A percentile compares a stretch with the other conserved stretches of the same genome.
Conservation (phyloP, 2,888 invertebrate genomes). For the Macroteleia sp. region DNA sequence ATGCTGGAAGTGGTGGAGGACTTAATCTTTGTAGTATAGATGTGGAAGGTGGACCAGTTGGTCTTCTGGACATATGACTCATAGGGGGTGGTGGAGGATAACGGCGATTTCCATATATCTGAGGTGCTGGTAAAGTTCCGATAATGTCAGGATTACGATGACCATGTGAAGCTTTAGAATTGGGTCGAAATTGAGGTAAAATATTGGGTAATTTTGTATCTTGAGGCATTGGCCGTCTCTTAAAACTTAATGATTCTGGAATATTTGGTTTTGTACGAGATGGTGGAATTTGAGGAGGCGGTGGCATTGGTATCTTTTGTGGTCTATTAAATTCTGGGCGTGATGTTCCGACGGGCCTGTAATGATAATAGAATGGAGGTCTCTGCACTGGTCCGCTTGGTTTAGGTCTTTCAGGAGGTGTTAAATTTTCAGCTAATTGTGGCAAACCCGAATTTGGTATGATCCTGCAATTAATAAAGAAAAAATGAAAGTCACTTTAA, state of each 20-base stretch:
- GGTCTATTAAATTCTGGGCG: conserved; percentile 55
- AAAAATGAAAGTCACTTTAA: too few relatives aligned
- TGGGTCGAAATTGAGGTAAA: conserved; percentile 89
- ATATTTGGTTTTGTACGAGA: conserved; percentile 65
- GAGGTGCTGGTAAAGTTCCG: conserved; percentile 75
- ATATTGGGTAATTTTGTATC: conserved; percentile 86
- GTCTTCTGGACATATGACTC: conserved; percentile 72
- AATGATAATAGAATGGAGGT: too few relatives aligned
- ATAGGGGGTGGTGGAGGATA: conserved; percentile 73
- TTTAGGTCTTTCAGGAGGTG: too few relatives aligned
- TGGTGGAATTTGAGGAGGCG: conserved; percentile 21
- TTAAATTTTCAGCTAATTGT: too few relatives aligned
- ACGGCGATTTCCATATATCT: conserved; percentile 66
- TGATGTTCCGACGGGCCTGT: conserved; percentile 59
- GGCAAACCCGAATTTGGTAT: too few relatives aligned
- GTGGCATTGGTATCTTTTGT: conserved; percentile 72
- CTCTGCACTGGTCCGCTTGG: too few relatives aligned
- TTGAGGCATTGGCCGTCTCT: conserved; percentile 64
- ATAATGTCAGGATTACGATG: conserved; percentile 79
- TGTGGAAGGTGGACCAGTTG: conserved; percentile 75
- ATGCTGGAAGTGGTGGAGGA: conserved; percentile 83
- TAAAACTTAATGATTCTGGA: conserved; percentile 61
- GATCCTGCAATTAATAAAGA: too few relatives aligned
- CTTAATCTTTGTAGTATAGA: conserved; percentile 84
- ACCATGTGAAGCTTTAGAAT: conserved; percentile 86